phyloP scores from a whole-genome alignment of 2,113 vertebrate genomes.

The Phalacrocorax aristotelis region DNA sequence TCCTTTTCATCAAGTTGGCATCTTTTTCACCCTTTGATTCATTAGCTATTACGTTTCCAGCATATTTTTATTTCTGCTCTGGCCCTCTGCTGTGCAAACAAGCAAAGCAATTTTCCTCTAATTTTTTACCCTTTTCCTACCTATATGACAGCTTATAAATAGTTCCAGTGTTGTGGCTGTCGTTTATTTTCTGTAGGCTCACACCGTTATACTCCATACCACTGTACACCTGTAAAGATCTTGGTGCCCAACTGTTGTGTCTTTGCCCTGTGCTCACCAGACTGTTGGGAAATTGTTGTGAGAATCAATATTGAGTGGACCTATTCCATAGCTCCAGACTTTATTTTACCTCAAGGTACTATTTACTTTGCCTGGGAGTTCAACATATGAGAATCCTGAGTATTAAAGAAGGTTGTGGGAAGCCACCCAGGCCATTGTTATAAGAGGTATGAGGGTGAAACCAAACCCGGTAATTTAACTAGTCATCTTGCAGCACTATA shows the following conservation, averaged over 20 bases:
- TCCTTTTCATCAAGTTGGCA: not conserved
- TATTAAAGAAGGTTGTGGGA: not conserved
- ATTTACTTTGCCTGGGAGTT: not conserved
- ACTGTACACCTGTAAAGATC: too few relatives aligned
- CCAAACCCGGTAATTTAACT: not conserved
- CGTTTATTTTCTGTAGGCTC: not conserved
- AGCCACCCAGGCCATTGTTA: not conserved
- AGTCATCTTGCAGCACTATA: not conserved
- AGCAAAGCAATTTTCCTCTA: not conserved
- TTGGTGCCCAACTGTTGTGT: not conserved
- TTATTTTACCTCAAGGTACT: not conserved
- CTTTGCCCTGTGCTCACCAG: not conserved
- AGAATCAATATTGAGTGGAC: not conserved
- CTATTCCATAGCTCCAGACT: not conserved
- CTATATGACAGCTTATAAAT: not conserved
- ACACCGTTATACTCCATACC: not conserved
- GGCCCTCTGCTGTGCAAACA: not conserved
- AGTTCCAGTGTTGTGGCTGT: not conserved
- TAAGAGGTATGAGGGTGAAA: not conserved
- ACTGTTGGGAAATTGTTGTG: not conserved
- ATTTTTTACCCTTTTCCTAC: not conserved
- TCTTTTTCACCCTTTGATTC: not conserved
- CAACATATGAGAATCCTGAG: not conserved
- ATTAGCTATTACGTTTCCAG: not conserved
- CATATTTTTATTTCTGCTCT: not conserved